Conservation (phyloP, 2,797 vertebrate species). For the Presbytis comata region DNA sequence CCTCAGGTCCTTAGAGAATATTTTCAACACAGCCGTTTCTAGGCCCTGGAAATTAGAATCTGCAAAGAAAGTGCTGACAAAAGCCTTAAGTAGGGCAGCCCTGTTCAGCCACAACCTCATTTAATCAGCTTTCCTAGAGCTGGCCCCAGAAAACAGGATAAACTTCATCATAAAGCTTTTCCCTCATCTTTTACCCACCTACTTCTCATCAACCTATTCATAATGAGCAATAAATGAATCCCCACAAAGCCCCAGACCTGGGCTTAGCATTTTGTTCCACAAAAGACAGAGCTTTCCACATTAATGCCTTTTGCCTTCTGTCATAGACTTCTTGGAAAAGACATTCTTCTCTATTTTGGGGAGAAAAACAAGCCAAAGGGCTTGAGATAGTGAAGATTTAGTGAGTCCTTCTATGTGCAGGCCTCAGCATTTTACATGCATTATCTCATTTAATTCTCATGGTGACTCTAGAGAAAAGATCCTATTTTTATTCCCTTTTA, state of each 20-base stretch:
- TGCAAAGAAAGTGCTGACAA: slow-evolving; percentile 62
- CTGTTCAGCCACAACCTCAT: not conserved
- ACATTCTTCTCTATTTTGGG: not conserved
- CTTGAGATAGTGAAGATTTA: slow-evolving; percentile 26
- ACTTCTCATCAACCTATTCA: slow-evolving; percentile 65
- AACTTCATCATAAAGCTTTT: slow-evolving; percentile 47
- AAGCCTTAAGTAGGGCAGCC: slow-evolving; percentile 55
- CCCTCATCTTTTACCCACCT: slow-evolving; percentile 48
- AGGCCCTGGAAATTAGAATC: slow-evolving; percentile 63
- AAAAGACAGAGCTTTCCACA: slow-evolving; percentile 42
- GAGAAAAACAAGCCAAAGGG: slow-evolving; percentile 48
- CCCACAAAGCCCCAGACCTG: slow-evolving; percentile 41
- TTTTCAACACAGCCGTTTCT: slow-evolving; percentile 61
- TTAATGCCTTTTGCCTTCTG: slow-evolving; percentile 56
- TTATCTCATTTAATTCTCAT: slow-evolving; percentile 51
- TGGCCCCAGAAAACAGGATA: slow-evolving; percentile 53
- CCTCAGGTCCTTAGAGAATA: slow-evolving; percentile 63
- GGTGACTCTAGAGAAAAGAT: not conserved
- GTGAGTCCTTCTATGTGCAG: not conserved
- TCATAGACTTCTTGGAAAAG: slow-evolving; percentile 25
- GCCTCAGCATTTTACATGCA: slow-evolving; percentile 39
- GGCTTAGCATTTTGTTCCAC: slow-evolving; percentile 25
- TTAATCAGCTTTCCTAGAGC: slow-evolving; percentile 69
- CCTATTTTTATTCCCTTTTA: not conserved
- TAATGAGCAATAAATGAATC: slow-evolving; percentile 55